Conservation (phyloP, 2,888 invertebrate species). For the Atherix ibis region DNA sequence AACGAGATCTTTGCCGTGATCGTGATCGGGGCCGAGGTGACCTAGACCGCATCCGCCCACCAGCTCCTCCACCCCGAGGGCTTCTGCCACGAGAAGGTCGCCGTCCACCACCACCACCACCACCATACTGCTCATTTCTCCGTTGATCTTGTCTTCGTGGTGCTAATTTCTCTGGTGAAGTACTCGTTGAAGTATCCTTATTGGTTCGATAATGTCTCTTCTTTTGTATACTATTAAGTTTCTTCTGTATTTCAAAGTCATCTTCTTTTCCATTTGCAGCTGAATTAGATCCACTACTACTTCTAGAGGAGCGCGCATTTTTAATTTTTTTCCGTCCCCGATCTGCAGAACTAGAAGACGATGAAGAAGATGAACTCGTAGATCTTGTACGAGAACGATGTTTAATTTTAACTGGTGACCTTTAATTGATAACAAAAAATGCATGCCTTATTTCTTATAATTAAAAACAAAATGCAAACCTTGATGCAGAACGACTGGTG, state of each 20-base stretch:
- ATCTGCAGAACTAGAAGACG: conserved; percentile 20
- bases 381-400: conserved; percentile 17
- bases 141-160: conserved; percentile 15
- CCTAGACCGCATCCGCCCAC: conserved; percentile 15
- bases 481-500: conserved; percentile 11
- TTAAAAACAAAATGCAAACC: too few relatives aligned
- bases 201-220: conserved; percentile 80
- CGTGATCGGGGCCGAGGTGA: conserved; percentile 23
- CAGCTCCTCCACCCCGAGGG: conserved; percentile 12
- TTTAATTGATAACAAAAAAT: conserved; percentile 9
- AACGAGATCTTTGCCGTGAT: conserved; percentile 14
- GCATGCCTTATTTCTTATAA: too few relatives aligned
- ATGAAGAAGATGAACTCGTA: conserved; percentile 20
- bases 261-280: conserved; percentile 32
- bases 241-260: conserved; percentile 56
- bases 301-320: conserved; percentile 27
- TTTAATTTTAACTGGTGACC: conserved; percentile 18
- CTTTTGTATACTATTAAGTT: conserved; percentile 68
- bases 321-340: conserved; percentile 24
- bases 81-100: conserved; percentile 17
- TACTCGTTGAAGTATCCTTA: conserved; percentile 58
- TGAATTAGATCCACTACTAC: conserved; percentile 27
- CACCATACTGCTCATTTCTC: conserved; percentile 12
- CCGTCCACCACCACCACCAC: conserved; percentile 12
- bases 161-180: conserved; percentile 24